Evolutionary conservation across 2,797 vertebrate species (phyloP).

Genomic region (Brachymystax lenok): DNA sequence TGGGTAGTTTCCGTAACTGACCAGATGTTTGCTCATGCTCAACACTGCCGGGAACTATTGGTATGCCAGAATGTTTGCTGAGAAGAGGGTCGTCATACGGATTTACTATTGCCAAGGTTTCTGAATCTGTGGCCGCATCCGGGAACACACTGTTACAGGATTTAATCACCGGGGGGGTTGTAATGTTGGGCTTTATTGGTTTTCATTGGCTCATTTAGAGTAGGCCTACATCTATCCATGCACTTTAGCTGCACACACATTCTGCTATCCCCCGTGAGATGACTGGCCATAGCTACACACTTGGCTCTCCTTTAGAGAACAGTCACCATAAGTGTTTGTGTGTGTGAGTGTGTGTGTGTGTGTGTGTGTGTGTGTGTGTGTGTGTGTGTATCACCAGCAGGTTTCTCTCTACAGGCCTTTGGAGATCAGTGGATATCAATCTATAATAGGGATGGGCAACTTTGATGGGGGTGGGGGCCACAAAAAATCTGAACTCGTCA

Average conservation of each 20-base stretch:
- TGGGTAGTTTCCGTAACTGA: not conserved
- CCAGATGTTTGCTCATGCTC: not conserved
- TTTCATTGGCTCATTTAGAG: no score
- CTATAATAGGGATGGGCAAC: no score
- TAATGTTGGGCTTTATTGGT: no score
- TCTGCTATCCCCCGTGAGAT: not conserved
- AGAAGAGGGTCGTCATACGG: not conserved
- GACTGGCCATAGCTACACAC: not conserved
- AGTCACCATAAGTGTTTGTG: not conserved
- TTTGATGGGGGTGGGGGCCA: no score
- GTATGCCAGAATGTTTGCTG: not conserved
- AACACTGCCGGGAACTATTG: not conserved
- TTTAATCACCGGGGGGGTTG: not conserved
- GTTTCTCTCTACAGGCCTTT: no score
- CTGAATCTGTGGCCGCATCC: not conserved
- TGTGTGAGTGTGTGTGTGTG: no score
- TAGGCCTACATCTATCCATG: no score
- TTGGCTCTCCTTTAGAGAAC: not conserved
- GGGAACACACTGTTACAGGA: constrained; percentile 1
- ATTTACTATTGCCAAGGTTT: not conserved
- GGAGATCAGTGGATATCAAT: not conserved
- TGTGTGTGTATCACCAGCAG: no score
- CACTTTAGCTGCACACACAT: not conserved
- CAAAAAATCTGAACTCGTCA: no score
- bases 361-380: no score